Evolutionary conservation across 2,888 invertebrate species (phyloP).

Genomic region (Cephus spinipes): DNA sequence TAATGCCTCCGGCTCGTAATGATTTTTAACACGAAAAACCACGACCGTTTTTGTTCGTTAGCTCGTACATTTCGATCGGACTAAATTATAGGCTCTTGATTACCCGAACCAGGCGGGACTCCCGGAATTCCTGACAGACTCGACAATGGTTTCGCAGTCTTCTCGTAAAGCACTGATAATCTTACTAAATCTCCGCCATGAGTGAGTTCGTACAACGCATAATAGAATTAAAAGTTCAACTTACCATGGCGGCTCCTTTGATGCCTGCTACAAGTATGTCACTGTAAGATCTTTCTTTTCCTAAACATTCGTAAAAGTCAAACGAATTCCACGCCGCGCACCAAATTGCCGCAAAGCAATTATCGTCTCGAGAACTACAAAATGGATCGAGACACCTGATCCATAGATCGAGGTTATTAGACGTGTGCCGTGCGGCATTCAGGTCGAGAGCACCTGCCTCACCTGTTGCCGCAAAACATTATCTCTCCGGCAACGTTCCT

Average conservation of each 20-base stretch:
- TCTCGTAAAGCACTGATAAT: constrained; percentile 46
- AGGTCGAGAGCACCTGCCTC: constrained; percentile 65
- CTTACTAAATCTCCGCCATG: constrained; percentile 6
- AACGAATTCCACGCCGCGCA: background rate
- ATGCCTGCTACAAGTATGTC: background rate
- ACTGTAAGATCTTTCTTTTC: background rate
- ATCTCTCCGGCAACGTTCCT: constrained; percentile 55
- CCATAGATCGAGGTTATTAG: constrained; percentile 64
- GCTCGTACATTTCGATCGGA: constrained; percentile 63
- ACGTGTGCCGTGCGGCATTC: constrained; percentile 61
- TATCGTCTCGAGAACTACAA: constrained; percentile 52
- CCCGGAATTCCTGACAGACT: constrained; percentile 26
- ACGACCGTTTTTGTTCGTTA: constrained; percentile 66
- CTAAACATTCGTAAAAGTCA: background rate
- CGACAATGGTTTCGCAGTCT: constrained; percentile 26
- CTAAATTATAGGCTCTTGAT: constrained; percentile 67
- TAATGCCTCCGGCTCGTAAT: constrained; percentile 39
- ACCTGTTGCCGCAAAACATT: constrained; percentile 67
- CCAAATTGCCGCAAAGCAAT: constrained; percentile 35
- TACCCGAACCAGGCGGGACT: constrained; percentile 47
- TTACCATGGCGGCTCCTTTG: background rate
- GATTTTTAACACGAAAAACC: constrained; percentile 65
- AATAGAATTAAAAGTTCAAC: background rate
- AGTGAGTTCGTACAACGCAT: background rate
- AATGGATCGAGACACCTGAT: constrained; percentile 60